These are phyloP conservation scores for Choristoneura rosaceana DNA, from an alignment of 2,888 invertebrate genomes.

Conservation along the genomic window DNA sequence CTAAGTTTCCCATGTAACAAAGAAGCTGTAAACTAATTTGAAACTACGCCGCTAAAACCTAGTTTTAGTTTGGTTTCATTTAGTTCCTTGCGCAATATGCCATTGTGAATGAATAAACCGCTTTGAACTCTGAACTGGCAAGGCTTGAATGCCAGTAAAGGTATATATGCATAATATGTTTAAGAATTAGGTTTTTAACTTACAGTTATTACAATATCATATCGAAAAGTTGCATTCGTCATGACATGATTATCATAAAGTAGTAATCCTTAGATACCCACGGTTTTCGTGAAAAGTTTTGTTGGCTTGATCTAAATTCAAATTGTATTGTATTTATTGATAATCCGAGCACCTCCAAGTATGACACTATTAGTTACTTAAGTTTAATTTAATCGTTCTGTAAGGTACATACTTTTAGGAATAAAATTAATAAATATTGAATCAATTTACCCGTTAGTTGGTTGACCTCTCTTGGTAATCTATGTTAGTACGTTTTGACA, in stretches of 20 bases:
- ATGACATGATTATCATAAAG: no score
- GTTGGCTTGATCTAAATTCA: background rate
- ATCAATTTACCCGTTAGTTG: background rate
- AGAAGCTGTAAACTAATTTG: constrained; percentile 19
- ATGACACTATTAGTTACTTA: background rate
- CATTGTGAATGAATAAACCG: constrained; percentile 53
- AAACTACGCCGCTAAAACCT: constrained; percentile 44
- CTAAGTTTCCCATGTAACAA: constrained; percentile 3
- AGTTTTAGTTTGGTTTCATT: constrained; percentile 47
- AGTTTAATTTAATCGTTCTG: no score
- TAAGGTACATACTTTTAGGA: no score
- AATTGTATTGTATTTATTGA: background rate
- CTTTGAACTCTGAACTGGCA: constrained; percentile 44
- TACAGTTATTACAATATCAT: background rate
- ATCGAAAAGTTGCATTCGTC: background rate
- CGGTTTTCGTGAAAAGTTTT: background rate
- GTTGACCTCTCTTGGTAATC: background rate
- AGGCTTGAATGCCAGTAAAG: constrained; percentile 21
- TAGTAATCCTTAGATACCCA: no score
- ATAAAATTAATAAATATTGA: no score
- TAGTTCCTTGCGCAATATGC: constrained; percentile 53
- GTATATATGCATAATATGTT: constrained; percentile 6
- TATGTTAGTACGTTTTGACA: background rate
- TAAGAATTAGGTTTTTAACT: background rate
- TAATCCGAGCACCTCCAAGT: background rate